phyloP scores from a whole-genome alignment of 1,140 invertebrate species.

The Liolophura sinensis region DNA sequence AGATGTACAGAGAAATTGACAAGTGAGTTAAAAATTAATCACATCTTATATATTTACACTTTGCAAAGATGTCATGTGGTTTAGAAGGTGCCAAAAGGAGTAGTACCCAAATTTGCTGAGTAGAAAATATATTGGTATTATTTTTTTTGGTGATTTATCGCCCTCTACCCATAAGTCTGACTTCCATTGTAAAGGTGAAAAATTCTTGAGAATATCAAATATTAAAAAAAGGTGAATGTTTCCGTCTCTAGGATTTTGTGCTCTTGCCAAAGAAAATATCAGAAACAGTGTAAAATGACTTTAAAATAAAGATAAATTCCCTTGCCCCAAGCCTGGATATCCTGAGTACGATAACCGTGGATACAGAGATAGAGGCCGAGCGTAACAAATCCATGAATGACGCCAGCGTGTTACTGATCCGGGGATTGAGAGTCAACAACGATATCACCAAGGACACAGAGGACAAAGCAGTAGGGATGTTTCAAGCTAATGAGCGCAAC shows the following conservation, averaged over 20 bases:
- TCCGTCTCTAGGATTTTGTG: too few species aligned
- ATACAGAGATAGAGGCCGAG: slow-evolving; percentile 46
- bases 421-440: slow-evolving; percentile 38
- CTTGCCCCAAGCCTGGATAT: slow-evolving; percentile 38
- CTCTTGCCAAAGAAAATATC: not conserved
- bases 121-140: too few species aligned
- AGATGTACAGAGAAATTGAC: slow-evolving; percentile 50
- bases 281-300: not conserved
- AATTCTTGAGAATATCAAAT: too few species aligned
- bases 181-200: too few species aligned
- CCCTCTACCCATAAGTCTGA: too few species aligned
- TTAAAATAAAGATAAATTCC: not conserved
- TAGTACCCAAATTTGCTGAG: too few species aligned
- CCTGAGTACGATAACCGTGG: slow-evolving; percentile 39
- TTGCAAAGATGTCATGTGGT: too few species aligned
- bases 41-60: not conserved
- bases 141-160: too few species aligned
- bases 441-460: slow-evolving; percentile 38
- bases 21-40: slow-evolving; percentile 29
- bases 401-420: slow-evolving; percentile 26
- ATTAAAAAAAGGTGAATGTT: too few species aligned
- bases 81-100: too few species aligned
- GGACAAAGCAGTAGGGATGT: slow-evolving; percentile 26
- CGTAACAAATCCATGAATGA: slow-evolving; percentile 34
- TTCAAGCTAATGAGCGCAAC: slow-evolving; percentile 26